A percentile compares a stretch with the other conserved stretches of the same genome.
phyloP scores from a whole-genome alignment of 2,797 vertebrate species.

The Vireo griseus region DNA sequence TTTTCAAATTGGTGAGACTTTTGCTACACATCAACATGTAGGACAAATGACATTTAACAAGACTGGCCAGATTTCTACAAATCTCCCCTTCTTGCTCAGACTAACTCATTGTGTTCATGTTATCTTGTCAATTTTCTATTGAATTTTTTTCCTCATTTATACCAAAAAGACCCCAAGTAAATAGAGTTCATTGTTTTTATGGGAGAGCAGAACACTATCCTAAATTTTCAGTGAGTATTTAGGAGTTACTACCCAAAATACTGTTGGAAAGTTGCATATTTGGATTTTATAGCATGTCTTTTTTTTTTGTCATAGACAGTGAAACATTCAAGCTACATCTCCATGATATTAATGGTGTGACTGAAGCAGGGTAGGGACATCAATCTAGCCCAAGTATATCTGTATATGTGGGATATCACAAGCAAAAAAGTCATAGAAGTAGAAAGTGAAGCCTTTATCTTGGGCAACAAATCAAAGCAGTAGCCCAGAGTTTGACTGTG shows the following conservation, averaged over 20 bases:
- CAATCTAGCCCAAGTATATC: neutral
- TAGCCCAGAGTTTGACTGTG: neutral
- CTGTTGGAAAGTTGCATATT: neutral
- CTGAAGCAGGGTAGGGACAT: neutral
- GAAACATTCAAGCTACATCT: neutral
- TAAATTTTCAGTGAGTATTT: neutral
- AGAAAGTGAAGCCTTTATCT: neutral
- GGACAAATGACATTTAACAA: neutral
- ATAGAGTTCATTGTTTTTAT: neutral
- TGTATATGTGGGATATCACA: neutral
- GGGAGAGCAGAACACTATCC: neutral
- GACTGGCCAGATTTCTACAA: neutral
- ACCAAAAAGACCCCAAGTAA: neutral
- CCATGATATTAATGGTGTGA: neutral
- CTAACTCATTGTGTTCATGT: neutral
- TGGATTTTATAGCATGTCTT: neutral
- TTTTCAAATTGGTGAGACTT: neutral
- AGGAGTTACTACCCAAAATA: neutral
- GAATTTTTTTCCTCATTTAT: neutral
- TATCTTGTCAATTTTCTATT: neutral
- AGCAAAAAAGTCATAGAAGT: neutral
- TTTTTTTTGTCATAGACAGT: neutral
- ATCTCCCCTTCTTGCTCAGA: neutral
- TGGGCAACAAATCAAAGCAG: neutral
- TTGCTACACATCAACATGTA: neutral